Evolutionary conservation across 2,113 vertebrate species (phyloP).

Genomic region (Ailuropoda melanoleuca): DNA sequence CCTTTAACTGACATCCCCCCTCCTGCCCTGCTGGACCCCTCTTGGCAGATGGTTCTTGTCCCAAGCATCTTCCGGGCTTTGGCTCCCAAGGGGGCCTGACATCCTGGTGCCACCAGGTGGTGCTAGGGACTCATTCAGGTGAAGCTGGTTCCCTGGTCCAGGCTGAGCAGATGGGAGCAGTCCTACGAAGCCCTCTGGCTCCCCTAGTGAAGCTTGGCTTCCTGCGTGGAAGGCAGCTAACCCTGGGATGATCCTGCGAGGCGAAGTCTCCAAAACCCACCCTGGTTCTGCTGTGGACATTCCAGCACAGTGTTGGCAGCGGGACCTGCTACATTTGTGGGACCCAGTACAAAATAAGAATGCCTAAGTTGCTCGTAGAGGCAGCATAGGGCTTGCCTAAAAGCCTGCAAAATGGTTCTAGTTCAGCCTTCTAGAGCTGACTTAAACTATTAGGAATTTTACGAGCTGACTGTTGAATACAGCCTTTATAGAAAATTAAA

Average conservation of each 20-base stretch:
- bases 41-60: not conserved
- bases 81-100: not conserved
- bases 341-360: not conserved
- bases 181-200: not conserved
- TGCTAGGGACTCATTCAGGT: not conserved
- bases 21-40: not conserved
- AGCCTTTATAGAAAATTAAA: not conserved
- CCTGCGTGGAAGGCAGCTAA: not conserved
- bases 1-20: not conserved
- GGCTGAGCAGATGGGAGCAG: not conserved
- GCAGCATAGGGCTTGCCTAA: not conserved
- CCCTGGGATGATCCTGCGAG: not conserved
- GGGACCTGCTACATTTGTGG: not conserved
- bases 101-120: not conserved
- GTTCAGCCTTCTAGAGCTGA: not conserved
- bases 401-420: not conserved
- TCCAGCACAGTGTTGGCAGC: not conserved
- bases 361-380: not conserved
- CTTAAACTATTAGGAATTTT: not conserved
- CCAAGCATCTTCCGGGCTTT: not conserved
- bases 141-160: rapidly evolving
- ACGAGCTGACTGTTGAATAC: not conserved
- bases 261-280: not conserved
- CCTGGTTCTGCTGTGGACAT: not conserved
- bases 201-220: not conserved